These are phyloP conservation scores for Chionis minor DNA, from an alignment of 2,113 vertebrate genomes.

Conservation along the genomic window DNA sequence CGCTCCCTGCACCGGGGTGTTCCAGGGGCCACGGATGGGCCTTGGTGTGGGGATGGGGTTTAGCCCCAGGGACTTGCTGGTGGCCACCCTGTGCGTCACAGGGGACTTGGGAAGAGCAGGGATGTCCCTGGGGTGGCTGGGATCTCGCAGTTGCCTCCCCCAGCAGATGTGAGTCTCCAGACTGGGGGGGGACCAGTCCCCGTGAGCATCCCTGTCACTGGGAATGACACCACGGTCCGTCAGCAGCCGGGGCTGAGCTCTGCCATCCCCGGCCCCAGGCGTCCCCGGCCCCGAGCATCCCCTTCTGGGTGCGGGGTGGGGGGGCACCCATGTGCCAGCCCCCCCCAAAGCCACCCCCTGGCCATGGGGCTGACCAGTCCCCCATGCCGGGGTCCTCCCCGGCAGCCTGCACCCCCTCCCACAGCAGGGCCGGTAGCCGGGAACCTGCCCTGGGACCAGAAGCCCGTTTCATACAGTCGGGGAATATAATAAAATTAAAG, in stretches of 20 bases:
- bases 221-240: fast-evolving
- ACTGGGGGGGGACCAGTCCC: fast-evolving
- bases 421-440: not conserved
- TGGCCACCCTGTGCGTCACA: fast-evolving
- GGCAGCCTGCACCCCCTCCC: not conserved
- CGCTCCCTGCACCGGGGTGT: not conserved
- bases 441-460: not conserved
- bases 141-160: not conserved
- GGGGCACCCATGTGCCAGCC: not conserved
- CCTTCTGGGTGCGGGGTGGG: not conserved
- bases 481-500: constrained; percentile 39
- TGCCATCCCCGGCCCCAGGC: no score
- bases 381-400: fast-evolving
- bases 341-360: not conserved
- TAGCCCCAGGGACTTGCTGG: fast-evolving
- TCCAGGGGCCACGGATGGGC: not conserved
- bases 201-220: not conserved
- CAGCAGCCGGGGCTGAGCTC: not conserved
- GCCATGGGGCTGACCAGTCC: fast-evolving
- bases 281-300: no score
- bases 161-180: not conserved
- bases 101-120: not conserved
- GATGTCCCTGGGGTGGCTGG: not conserved
- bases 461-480: not conserved
- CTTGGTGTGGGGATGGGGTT: not conserved